Evolutionary conservation across 2,888 invertebrate species (phyloP).

Genomic region (Apantesis nais): DNA sequence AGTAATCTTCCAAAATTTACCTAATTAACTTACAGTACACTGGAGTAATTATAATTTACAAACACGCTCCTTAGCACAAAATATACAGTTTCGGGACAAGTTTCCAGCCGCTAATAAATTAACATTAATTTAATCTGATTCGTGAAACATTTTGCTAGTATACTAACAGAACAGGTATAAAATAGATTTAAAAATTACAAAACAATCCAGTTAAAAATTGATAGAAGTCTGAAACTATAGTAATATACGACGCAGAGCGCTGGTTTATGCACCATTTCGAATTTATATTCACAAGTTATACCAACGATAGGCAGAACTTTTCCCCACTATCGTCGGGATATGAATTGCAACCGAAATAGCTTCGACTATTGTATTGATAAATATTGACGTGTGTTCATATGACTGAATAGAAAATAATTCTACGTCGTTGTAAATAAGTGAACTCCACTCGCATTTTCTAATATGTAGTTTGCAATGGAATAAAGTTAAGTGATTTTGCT

Average conservation of each 20-base stretch:
- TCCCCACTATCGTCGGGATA: conserved; percentile 4
- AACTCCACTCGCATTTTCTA: conserved; percentile 40
- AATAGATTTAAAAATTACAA: conserved; percentile 22
- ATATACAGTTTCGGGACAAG: conserved; percentile 30
- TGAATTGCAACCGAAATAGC: conserved; percentile 2
- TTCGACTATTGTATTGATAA: conserved; percentile 3
- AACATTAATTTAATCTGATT: conserved; percentile 62
- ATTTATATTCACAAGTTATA: conserved; percentile 17
- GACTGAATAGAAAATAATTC: conserved; percentile 14
- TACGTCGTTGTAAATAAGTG: conserved; percentile 36
- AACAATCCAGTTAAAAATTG: conserved; percentile 18
- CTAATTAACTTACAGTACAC: conserved; percentile 55
- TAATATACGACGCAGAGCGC: neutral
- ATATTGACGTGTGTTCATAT: conserved; percentile 9
- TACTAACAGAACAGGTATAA: conserved; percentile 40
- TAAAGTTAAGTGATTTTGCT: conserved; percentile 54
- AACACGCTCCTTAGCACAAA: conserved; percentile 52
- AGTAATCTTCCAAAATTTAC: conserved; percentile 42
- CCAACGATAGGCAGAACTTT: conserved; percentile 12
- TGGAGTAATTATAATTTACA: conserved; percentile 62
- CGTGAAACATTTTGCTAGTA: conserved; percentile 51
- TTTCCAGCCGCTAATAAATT: conserved; percentile 46
- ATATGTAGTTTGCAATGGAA: conserved; percentile 37
- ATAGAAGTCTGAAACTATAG: neutral
- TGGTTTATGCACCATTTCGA: neutral